Conservation (phyloP, 2,797 vertebrate genomes). For the Diglossa cyanea region DNA sequence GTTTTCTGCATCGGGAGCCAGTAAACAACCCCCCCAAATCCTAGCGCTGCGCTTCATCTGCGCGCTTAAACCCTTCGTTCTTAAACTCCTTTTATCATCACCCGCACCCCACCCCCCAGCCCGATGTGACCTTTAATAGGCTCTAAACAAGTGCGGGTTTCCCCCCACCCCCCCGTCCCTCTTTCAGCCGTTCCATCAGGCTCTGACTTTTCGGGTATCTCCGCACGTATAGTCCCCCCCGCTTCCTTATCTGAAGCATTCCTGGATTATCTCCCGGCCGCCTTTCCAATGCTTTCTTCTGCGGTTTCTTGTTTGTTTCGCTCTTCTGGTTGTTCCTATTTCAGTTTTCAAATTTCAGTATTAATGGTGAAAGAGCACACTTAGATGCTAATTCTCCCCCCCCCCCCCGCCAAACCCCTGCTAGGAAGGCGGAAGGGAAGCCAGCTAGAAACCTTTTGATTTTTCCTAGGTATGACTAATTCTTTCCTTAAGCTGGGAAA, state of each 20-base stretch:
- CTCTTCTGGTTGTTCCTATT: conserved; percentile 34
- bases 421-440: conserved; percentile 23
- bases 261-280: conserved; percentile 71
- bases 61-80: conserved; percentile 3
- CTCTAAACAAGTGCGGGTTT: conserved; percentile 39
- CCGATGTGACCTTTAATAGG: conserved; percentile 54
- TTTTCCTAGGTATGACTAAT: conserved; percentile 70
- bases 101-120: neutral
- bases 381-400: neutral
- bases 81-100: conserved; percentile 31
- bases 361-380: conserved; percentile 18
- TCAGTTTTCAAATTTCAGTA: conserved; percentile 62
- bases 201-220: conserved; percentile 56
- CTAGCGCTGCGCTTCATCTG: neutral
- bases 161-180: neutral
- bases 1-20: conserved; percentile 41
- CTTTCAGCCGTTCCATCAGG: conserved; percentile 37
- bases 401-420: neutral
- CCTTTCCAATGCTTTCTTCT: conserved; percentile 69
- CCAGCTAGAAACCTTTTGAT: conserved; percentile 53
- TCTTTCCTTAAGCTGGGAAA: conserved; percentile 70
- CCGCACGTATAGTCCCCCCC: conserved; percentile 17
- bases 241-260: conserved; percentile 73
- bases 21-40: conserved; percentile 57
- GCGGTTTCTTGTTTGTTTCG: conserved; percentile 9